Percentiles rank a stretch among this genome's conserved stretches.
These are phyloP conservation scores for Falcunculus frontatus DNA, from an alignment of 2,113 vertebrate species.

Conservation along the genomic window DNA sequence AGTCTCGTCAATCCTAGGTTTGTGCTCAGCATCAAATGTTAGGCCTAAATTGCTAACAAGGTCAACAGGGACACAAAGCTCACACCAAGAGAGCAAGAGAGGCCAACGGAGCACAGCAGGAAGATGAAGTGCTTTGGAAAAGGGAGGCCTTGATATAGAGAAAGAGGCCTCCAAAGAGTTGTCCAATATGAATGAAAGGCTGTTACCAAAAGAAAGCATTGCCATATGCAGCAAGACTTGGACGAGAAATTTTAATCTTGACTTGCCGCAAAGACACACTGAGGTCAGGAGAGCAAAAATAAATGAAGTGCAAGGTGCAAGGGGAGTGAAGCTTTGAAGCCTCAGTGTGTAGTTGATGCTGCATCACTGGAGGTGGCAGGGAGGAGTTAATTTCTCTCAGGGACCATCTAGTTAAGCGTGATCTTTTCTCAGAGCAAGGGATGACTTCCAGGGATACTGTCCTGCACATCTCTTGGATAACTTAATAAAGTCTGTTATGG, in stretches of 20 bases:
- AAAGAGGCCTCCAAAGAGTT: constrained; percentile 4
- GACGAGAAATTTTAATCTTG: not conserved
- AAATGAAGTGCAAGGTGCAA: constrained; percentile 12
- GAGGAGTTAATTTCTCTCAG: constrained; percentile 12
- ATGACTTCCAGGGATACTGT: constrained; percentile 3
- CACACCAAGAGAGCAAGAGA: not conserved
- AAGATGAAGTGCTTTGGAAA: constrained; percentile 20
- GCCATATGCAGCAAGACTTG: not conserved
- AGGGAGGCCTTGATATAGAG: not conserved
- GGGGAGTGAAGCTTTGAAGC: not conserved
- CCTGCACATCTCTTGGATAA: constrained; percentile 15
- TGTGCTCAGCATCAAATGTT: not conserved
- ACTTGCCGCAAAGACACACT: not conserved
- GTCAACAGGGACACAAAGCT: not conserved
- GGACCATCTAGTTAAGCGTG: not conserved
- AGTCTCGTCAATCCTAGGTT: not conserved
- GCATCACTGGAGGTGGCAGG: not conserved
- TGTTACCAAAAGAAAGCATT: constrained; percentile 21
- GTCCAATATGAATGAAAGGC: constrained; percentile 8
- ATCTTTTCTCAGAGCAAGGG: not conserved
- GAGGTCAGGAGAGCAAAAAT: not conserved
- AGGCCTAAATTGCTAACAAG: not conserved
- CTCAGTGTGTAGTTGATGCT: not conserved
- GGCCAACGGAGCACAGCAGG: not conserved
- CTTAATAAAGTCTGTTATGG: constrained; percentile 1